Base-by-base conservation (phyloP, 2,888 invertebrate species). In the Epinotia bilunana region DNA sequence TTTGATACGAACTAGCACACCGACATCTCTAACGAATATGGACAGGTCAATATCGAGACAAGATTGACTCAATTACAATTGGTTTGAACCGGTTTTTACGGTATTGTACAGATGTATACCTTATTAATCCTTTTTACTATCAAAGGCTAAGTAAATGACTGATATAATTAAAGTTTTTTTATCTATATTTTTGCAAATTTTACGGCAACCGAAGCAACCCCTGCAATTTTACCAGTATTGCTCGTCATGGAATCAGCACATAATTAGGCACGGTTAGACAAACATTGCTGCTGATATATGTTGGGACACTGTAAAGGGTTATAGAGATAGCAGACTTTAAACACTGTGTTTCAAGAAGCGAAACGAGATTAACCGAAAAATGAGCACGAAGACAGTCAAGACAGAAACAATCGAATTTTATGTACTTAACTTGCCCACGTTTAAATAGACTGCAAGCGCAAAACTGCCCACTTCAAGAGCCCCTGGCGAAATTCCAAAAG, bases 1-100 rank as follows among this genome's bases (percentile, higher is more conserved):
- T 83, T 84, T 87, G 83, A 87, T 86, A 83, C 79, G 79, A 78
- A 72, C 79, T 78, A 13, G 58, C 78, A 77, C 73, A 74, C 53
- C 28, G 39, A 65, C 55, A 46, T 55, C 28, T 65, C 61, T 75
- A 75, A 75, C 72, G 75, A 75, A 75, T 75, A 75, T 67, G 72
- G 75, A 75, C 75, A 28, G 65, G 67, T 67, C 65, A 65, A 67
- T 75, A 67, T 46, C 16, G 57, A 65, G 70, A 53, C 57, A 23
- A 49, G 65, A 75, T 71, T 53, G 64, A 60, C 74, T 70, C 70
- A 53, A 74, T 75, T 62, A 67, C 46, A 75, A 65, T 62, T 74
- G 49, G 49, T 39, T 55, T 43, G 46, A 28, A 68, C 62, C 13
- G 39, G 57, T 74, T 74, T 61, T 69, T 3, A 9, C 46, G 11